Evolutionary conservation across 2,888 invertebrate genomes (phyloP).

Genomic region (Dromius quadrimaculatus): DNA sequence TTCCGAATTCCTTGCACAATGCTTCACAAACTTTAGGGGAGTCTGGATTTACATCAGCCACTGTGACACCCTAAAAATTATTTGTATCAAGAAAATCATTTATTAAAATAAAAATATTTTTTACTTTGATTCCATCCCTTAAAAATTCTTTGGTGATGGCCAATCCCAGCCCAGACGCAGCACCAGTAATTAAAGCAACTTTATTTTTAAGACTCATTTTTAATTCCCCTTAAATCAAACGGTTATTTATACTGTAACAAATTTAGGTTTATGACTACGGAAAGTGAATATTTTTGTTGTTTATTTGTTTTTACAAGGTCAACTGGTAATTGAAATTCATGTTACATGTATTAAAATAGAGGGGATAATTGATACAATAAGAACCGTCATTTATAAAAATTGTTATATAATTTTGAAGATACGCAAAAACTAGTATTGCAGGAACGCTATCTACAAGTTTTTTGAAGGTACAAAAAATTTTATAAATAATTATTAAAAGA

Average conservation of each 20-base stretch:
- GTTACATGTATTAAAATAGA: slow-evolving; percentile 8
- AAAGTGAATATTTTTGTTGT: slow-evolving; percentile 11
- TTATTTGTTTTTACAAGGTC: slow-evolving; percentile 18
- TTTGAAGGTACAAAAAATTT: no score
- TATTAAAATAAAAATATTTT: not conserved
- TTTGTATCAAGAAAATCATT: not conserved
- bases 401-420: no score
- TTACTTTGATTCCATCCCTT: slow-evolving; percentile 59
- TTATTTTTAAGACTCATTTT: slow-evolving; percentile 45
- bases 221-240: not conserved
- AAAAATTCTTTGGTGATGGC: slow-evolving; percentile 64
- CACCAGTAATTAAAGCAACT: slow-evolving; percentile 64
- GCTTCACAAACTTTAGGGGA: slow-evolving; percentile 28
- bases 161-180: slow-evolving; percentile 67
- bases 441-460: no score
- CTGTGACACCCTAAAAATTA: slow-evolving; percentile 49
- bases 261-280: not conserved
- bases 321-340: not conserved
- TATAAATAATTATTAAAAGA: no score
- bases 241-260: not conserved
- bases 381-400: no score
- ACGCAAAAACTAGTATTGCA: no score
- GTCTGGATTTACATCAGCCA: slow-evolving; percentile 48
- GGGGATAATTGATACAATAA: no score
- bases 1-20: slow-evolving; percentile 39